Conservation (phyloP, 2,888 invertebrate species). For the Drosophila lutescens region DNA sequence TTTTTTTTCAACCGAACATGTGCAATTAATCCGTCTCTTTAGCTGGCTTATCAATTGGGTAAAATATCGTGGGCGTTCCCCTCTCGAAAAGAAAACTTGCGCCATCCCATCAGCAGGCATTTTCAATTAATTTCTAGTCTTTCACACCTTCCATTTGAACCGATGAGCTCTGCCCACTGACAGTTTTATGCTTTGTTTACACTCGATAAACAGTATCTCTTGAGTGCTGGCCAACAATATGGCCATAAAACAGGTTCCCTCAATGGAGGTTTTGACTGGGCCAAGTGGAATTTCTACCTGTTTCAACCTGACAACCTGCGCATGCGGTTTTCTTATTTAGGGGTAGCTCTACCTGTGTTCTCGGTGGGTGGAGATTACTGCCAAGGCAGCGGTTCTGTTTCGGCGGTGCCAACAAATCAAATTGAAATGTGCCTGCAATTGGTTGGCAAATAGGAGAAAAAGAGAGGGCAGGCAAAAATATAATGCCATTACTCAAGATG, state of each 20-base stretch:
- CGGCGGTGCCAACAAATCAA: conserved; percentile 71
- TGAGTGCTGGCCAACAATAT: conserved; percentile 6
- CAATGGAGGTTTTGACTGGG: conserved; percentile 8
- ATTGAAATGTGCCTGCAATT: conserved; percentile 71
- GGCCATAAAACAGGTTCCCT: conserved; percentile 34
- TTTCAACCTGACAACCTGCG: conserved; percentile 56
- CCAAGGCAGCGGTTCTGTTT: conserved; percentile 23
- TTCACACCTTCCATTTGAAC: conserved; percentile 82
- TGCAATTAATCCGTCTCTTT: conserved; percentile 81
- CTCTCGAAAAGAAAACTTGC: conserved; percentile 43
- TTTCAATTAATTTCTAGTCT: conserved; percentile 59
- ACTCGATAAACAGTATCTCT: conserved; percentile 45
- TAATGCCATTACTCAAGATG: background rate
- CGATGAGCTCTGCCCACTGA: conserved; percentile 81
- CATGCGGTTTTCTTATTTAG: conserved; percentile 59
- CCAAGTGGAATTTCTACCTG: conserved; percentile 52
- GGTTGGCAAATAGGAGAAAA: conserved; percentile 34
- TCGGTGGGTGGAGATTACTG: conserved; percentile 46
- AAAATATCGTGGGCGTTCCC: conserved; percentile 45
- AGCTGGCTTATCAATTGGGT: conserved; percentile 73
- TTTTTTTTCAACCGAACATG: conserved; percentile 55
- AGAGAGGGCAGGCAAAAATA: background rate
- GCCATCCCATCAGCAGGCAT: conserved; percentile 48
- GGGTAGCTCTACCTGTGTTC: conserved; percentile 43
- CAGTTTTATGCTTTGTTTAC: conserved; percentile 83